Conservation (phyloP, 2,797 vertebrate genomes). For the Helostoma temminkii region DNA sequence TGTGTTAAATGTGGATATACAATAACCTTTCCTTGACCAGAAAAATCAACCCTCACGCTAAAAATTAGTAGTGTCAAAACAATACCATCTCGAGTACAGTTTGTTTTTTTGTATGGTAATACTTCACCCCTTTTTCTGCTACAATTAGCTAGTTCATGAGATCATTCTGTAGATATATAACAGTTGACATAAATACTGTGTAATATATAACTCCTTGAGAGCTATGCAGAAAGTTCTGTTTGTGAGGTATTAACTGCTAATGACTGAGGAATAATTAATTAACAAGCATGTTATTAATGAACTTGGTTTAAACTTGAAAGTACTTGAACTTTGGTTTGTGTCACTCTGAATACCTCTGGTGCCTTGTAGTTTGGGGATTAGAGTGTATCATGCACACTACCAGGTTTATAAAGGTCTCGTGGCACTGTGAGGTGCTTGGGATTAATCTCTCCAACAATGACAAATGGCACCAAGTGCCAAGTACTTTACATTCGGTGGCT, state of each 20-base stretch:
- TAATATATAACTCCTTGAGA: neutral
- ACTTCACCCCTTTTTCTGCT: neutral
- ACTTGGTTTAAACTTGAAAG: conserved; percentile 3
- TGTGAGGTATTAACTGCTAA: neutral
- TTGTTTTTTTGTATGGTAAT: no score
- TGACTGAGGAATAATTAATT: conserved; percentile 17
- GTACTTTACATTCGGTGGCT: conserved; percentile 48
- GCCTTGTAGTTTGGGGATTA: conserved; percentile 26
- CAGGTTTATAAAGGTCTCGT: conserved; percentile 46
- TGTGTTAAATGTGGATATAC: no score
- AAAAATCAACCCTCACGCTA: no score
- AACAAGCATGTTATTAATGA: conserved; percentile 18
- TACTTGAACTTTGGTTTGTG: no score
- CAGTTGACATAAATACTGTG: no score
- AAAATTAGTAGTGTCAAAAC: no score
- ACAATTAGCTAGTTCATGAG: no score
- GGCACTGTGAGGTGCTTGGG: conserved; percentile 42
- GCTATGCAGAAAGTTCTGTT: neutral
- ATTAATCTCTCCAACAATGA: conserved; percentile 66
- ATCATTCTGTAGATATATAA: no score
- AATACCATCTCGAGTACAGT: no score
- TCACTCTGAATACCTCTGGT: conserved; percentile 26
- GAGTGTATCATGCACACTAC: conserved; percentile 36
- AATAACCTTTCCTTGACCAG: no score
- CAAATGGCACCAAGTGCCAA: conserved; percentile 45